A percentile compares a stretch with the other conserved stretches of the same genome.
Evolutionary conservation across 2,113 vertebrate species (phyloP).

Genomic region (Amblyopsis rosae): DNA sequence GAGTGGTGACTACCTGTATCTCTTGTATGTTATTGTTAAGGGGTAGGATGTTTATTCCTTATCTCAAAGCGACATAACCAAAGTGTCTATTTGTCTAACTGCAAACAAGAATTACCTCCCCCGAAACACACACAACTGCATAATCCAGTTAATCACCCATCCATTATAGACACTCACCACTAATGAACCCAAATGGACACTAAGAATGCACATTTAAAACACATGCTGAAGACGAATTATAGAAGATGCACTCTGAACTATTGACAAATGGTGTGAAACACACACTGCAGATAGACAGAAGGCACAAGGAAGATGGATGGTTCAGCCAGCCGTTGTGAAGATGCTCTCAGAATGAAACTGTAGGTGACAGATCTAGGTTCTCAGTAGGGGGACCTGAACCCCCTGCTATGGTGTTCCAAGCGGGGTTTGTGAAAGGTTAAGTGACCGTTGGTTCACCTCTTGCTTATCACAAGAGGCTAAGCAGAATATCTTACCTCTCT

Average conservation of each 20-base stretch:
- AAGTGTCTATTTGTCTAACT: neutral
- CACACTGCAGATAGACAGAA: slow-evolving; percentile 50
- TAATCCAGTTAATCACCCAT: slow-evolving; percentile 42
- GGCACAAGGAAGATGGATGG: slow-evolving; percentile 58
- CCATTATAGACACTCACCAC: slow-evolving; percentile 50
- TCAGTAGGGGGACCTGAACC: slow-evolving; percentile 34
- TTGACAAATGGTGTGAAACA: slow-evolving; percentile 68
- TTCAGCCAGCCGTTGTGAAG: slow-evolving; percentile 4
- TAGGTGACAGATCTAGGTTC: slow-evolving; percentile 56
- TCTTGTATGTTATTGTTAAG: no score
- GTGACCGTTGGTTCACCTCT: slow-evolving; percentile 51
- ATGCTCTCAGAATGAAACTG: slow-evolving; percentile 52
- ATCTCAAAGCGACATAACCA: neutral
- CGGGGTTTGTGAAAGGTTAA: slow-evolving; percentile 58
- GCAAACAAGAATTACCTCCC: slow-evolving; percentile 22
- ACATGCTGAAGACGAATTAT: slow-evolving; percentile 57
- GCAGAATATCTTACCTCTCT: slow-evolving; percentile 11
- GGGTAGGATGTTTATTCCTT: no score
- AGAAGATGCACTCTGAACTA: slow-evolving; percentile 71
- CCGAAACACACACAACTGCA: neutral
- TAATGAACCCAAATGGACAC: slow-evolving; percentile 58
- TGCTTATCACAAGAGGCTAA: slow-evolving; percentile 19
- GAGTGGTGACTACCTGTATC: no score
- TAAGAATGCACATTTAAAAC: slow-evolving; percentile 66
- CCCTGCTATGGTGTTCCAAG: slow-evolving; percentile 37